A percentile compares a stretch with the other conserved stretches of the same genome.
These are phyloP conservation scores for Apocrypta bakeri DNA, from an alignment of 1,140 invertebrate genomes.

Conservation along the genomic window DNA sequence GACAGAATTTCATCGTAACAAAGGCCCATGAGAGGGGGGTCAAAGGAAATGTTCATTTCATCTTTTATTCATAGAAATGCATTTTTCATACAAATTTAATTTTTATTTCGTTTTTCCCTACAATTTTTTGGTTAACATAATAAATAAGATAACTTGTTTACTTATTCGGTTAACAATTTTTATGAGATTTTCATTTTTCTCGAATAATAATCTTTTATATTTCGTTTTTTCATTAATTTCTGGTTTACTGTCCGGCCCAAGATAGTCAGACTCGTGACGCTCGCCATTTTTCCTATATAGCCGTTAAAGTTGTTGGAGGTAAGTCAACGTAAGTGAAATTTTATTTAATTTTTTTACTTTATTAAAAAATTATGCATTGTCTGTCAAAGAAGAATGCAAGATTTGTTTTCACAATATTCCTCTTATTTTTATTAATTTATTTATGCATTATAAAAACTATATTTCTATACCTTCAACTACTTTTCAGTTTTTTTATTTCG, in stretches of 20 bases:
- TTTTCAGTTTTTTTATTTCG: constrained; percentile 1
- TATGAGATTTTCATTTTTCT: constrained; percentile 12
- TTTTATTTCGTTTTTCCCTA: background rate
- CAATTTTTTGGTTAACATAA: background rate
- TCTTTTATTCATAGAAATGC: background rate
- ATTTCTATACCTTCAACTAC: background rate
- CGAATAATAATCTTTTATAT: constrained; percentile 61
- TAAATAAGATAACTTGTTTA: background rate
- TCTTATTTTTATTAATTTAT: background rate
- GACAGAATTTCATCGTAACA: too few species aligned
- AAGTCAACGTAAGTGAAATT: constrained; percentile 62
- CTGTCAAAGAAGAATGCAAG: background rate
- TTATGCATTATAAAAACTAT: background rate
- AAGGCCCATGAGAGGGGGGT: too few species aligned
- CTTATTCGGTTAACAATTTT: background rate
- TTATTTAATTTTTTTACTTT: constrained; percentile 23
- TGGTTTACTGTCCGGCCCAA: constrained; percentile 71
- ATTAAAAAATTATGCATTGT: background rate
- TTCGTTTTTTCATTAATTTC: constrained; percentile 75
- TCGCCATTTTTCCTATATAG: constrained; percentile 53
- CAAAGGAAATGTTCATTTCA: background rate
- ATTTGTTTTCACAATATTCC: background rate
- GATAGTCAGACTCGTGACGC: constrained; percentile 60
- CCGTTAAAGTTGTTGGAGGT: constrained; percentile 59
- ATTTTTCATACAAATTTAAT: background rate